Evolutionary conservation across 2,797 vertebrate genomes (phyloP), one percentile per base, ranked within the genome.

Genomic region (Philypnodon macrostomus): DNA sequence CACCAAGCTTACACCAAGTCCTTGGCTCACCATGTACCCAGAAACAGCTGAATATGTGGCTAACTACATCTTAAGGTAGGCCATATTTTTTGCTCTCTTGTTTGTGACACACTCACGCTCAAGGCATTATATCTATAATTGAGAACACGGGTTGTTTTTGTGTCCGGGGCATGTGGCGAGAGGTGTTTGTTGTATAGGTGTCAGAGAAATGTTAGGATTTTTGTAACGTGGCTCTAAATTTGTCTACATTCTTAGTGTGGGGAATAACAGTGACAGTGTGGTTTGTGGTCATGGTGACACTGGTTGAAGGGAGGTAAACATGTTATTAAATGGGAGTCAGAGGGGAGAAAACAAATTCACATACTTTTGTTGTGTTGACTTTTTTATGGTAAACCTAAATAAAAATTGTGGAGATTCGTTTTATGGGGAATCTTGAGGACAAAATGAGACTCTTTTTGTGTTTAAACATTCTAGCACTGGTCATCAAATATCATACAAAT

Each of bases 31-130:
- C 44, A 61, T 73, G 62, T 73, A 73, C 45, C 80, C 68, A 16
- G 77, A 84, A 60, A 82, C 79, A 3, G 79, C 75, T 5, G 63
- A 73, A 52, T 81, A 81, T 38, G 78, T 83, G 42, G 63, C 77
- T 45, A 79, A 85, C 53, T 75, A 72, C 70, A 81, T 85, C 46
- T 54, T 51, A 55, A 83, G 81, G 83, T 84, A 73, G 29, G 77
- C 61, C 29, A 32, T 8, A 16, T 21, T 52, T 46, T 42, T 27
- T 21, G 16, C 44, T 35, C n/a, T 42, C 42, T 37, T 77, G 47
- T 75, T 76, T 67, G 36, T 0, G 12, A 41, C 56, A 59, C 63
- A 74, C 45, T 12, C n/a, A n/a, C n/a, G n/a, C n/a, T n/a, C n/a
- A 9, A 39, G 42, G 46, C 50, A 57, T 61, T 67, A 66, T 71